These are phyloP conservation scores for Pandemis heparana DNA, from an alignment of 2,888 invertebrate genomes.

Conservation along the genomic window DNA sequence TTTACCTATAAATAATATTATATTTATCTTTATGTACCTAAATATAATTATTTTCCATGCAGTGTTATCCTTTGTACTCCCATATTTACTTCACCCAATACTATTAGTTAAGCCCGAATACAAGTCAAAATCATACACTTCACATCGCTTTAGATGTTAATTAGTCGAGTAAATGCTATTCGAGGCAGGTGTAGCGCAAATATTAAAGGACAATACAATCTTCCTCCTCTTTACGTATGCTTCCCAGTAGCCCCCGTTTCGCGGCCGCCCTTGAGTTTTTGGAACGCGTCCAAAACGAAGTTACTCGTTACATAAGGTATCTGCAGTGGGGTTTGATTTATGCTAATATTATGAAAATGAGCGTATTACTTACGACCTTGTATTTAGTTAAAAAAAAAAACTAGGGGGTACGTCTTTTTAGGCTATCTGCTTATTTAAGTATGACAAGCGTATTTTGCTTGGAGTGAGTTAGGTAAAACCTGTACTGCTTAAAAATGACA, in stretches of 20 bases:
- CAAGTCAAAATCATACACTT: neutral
- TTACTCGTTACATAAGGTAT: constrained; percentile 37
- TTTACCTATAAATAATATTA: too few relatives aligned
- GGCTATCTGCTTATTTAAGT: too few relatives aligned
- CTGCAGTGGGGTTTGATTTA: constrained; percentile 39
- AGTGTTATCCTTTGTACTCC: neutral
- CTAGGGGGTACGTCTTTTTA: too few relatives aligned
- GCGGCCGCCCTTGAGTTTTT: constrained; percentile 32
- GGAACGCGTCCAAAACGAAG: constrained; percentile 37
- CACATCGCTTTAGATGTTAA: neutral
- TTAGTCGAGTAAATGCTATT: neutral
- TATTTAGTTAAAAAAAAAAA: neutral
- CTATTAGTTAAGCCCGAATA: neutral
- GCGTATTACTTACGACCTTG: constrained; percentile 14
- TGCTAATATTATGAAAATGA: constrained; percentile 24
- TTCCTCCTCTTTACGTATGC: constrained; percentile 15
- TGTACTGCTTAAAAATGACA: neutral
- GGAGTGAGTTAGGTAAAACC: neutral
- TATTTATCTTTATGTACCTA: neutral
- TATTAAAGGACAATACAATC: neutral
- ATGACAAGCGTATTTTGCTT: neutral
- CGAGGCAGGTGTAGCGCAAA: neutral
- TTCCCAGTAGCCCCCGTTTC: constrained; percentile 24
- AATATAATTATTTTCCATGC: neutral
- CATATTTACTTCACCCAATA: neutral